A percentile compares a stretch with the other conserved stretches of the same genome.
Evolutionary conservation across 1,140 invertebrate species (phyloP).

Genomic region (Panulirus ornatus): DNA sequence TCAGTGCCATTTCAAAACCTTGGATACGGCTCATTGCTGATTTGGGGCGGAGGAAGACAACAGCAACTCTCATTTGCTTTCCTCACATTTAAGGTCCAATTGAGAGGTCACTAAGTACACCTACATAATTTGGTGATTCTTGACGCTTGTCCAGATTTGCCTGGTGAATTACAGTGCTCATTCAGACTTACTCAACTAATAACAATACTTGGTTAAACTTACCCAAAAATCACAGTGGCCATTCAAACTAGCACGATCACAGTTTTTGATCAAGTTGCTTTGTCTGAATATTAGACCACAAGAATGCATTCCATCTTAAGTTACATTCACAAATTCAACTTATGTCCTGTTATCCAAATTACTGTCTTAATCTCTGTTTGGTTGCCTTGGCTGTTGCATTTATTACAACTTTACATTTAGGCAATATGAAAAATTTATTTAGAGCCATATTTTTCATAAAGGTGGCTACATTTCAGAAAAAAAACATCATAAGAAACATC

Average conservation of each 20-base stretch:
- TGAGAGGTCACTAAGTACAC: constrained; percentile 33
- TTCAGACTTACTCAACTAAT: constrained; percentile 71
- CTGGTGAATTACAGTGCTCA: constrained; percentile 70
- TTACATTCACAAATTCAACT: constrained; percentile 60
- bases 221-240: constrained; percentile 68
- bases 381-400: constrained; percentile 60
- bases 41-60: constrained; percentile 51
- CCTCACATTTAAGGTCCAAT: constrained; percentile 42
- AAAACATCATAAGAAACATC: constrained; percentile 55
- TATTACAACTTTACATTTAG: constrained; percentile 53
- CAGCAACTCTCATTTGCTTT: constrained; percentile 19
- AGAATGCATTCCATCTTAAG: constrained; percentile 57
- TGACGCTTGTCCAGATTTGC: constrained; percentile 36
- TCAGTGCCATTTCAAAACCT: constrained; percentile 66
- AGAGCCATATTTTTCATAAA: constrained; percentile 45
- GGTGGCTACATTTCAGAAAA: constrained; percentile 58
- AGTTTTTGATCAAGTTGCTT: constrained; percentile 30
- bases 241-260: constrained; percentile 43
- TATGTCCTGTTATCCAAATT: constrained; percentile 57
- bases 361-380: constrained; percentile 49
- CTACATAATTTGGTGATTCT: constrained; percentile 1
- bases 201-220: constrained; percentile 71
- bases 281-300: constrained; percentile 48
- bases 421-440: constrained; percentile 54
- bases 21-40: constrained; percentile 60